Evolutionary conservation across 1,140 invertebrate genomes (phyloP).

Genomic region (Papilio glaucus): DNA sequence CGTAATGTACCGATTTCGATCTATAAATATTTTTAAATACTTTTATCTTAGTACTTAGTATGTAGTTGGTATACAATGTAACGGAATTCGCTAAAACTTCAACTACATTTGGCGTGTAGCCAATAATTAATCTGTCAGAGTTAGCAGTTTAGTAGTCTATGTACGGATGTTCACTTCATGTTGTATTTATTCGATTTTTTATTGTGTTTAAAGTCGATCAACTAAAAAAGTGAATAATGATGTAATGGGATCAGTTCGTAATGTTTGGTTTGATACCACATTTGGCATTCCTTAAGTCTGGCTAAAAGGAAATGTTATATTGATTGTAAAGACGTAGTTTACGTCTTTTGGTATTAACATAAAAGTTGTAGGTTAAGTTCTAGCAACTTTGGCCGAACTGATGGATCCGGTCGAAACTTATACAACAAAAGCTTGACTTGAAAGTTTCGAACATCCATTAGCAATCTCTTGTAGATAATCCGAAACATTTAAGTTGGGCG

Average conservation of each 20-base stretch:
- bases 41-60: neutral
- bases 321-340: neutral
- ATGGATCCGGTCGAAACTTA: conserved; percentile 12
- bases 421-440: conserved; percentile 12
- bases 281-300: neutral
- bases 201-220: too few species aligned
- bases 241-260: too few species aligned
- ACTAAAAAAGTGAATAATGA: too few species aligned
- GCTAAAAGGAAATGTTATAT: conserved; percentile 3
- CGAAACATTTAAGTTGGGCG: neutral
- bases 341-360: neutral
- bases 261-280: too few species aligned
- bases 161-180: neutral
- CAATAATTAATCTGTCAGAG: neutral
- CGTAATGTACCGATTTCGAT: too few species aligned
- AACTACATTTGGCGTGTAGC: neutral
- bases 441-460: conserved; percentile 16
- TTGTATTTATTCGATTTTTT: neutral
- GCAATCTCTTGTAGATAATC: conserved; percentile 21
- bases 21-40: neutral
- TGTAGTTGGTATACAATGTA: too few species aligned
- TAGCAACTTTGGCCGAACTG: conserved; percentile 2
- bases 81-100: neutral
- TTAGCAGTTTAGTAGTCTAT: neutral
- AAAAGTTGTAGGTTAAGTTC: conserved; percentile 17